phyloP scores from a whole-genome alignment of 1,140 invertebrate species.

The Camponotus pennsylvanicus region DNA sequence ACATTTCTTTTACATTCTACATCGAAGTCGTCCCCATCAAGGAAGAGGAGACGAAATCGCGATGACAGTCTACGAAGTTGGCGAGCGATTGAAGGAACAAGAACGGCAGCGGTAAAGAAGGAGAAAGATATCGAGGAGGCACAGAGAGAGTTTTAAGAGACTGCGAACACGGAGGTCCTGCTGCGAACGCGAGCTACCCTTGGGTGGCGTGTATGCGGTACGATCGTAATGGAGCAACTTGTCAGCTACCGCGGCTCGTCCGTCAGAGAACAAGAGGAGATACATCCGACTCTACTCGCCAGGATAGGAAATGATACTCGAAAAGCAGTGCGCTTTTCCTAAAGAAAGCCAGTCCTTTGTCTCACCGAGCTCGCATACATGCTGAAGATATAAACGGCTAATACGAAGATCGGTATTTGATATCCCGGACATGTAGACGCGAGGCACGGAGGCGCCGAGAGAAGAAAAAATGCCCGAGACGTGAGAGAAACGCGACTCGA shows the following conservation, averaged over 20 bases:
- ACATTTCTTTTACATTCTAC: neutral
- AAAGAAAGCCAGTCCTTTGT: conserved; percentile 31
- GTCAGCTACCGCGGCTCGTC: conserved; percentile 81
- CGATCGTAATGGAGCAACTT: conserved; percentile 82
- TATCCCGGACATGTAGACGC: conserved; percentile 78
- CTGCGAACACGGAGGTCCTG: conserved; percentile 77
- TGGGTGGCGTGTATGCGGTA: conserved; percentile 80
- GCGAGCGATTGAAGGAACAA: conserved; percentile 17
- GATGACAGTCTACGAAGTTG: conserved; percentile 40
- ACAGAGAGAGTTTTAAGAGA: conserved; percentile 73
- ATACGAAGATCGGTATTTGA: conserved; percentile 77
- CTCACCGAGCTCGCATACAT: conserved; percentile 72
- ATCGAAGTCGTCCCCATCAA: conserved; percentile 8
- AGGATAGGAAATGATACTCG: conserved; percentile 27
- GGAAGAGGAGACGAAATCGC: conserved; percentile 19
- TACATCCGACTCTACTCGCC: conserved; percentile 61
- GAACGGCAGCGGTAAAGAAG: neutral
- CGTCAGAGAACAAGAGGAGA: conserved; percentile 76
- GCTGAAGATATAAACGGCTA: conserved; percentile 58
- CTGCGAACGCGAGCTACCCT: conserved; percentile 77
- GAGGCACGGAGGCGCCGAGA: conserved; percentile 46
- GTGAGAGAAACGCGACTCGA: conserved; percentile 38
- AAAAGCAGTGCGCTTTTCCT: conserved; percentile 45
- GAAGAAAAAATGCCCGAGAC: conserved; percentile 52
- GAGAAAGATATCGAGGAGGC: conserved; percentile 41